Conservation (phyloP, 2,797 vertebrate species). For the Rhabdomys pumilio region DNA sequence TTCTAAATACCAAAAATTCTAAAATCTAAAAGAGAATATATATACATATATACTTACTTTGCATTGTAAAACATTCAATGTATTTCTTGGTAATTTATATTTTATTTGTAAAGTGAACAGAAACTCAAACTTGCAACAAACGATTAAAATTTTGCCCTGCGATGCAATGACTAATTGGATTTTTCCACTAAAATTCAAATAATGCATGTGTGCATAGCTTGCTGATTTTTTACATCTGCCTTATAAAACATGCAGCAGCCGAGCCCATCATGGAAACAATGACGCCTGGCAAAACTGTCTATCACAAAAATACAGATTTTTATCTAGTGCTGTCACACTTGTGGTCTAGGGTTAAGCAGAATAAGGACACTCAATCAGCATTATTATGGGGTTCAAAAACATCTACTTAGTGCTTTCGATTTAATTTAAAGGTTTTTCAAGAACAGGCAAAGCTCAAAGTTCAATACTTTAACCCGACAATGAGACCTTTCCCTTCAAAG, state of each 20-base stretch:
- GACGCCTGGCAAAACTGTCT: conserved; percentile 70
- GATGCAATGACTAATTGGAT: conserved; percentile 72
- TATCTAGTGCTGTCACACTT: conserved; percentile 77
- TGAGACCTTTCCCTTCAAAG: conserved; percentile 73
- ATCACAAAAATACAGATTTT: conserved; percentile 84
- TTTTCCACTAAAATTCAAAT: conserved; percentile 82
- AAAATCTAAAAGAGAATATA: conserved; percentile 67
- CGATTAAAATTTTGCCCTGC: conserved; percentile 68
- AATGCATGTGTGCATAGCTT: conserved; percentile 75
- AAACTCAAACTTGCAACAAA: conserved; percentile 76
- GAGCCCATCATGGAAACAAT: conserved; percentile 73
- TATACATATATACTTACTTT: conserved; percentile 65
- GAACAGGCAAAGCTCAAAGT: conserved; percentile 78
- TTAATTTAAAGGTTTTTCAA: conserved; percentile 71
- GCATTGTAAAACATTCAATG: conserved; percentile 66
- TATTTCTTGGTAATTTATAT: conserved; percentile 69
- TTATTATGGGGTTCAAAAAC: conserved; percentile 63
- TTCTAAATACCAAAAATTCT: conserved; percentile 59
- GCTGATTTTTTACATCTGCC: conserved; percentile 65
- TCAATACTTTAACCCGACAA: conserved; percentile 73
- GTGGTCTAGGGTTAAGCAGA: conserved; percentile 69
- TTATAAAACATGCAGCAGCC: conserved; percentile 78
- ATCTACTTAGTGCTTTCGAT: conserved; percentile 70
- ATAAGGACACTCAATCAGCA: conserved; percentile 76
- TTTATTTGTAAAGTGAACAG: conserved; percentile 73